Conservation (phyloP, 1,140 invertebrate genomes). For the Latrodectus geometricus region DNA sequence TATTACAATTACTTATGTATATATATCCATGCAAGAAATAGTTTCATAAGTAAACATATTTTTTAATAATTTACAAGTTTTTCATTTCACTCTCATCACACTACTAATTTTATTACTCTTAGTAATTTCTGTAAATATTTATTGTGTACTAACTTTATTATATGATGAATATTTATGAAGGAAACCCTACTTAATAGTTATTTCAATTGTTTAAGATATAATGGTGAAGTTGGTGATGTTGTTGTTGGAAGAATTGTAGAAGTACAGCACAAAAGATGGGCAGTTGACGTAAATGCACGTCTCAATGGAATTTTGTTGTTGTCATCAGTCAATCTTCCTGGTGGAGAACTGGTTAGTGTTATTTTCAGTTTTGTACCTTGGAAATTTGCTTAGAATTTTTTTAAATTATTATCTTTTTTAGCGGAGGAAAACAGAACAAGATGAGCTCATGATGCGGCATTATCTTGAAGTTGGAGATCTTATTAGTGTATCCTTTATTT, state of each 20-base stretch:
- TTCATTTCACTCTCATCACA: no score
- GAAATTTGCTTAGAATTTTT: not conserved
- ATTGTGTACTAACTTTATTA: no score
- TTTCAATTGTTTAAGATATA: conserved; percentile 68
- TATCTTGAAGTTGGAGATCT: conserved; percentile 96
- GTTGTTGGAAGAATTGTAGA: conserved; percentile 94
- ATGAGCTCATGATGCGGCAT: conserved; percentile 96
- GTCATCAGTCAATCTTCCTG: conserved; percentile 96
- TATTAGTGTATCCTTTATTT: conserved; percentile 79
- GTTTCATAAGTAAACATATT: no score
- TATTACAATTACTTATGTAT: no score
- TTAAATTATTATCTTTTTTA: conserved; percentile 69
- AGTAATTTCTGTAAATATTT: conserved; percentile 7
- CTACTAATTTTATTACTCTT: not conserved
- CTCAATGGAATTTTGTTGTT: conserved; percentile 89
- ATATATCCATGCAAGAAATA: no score
- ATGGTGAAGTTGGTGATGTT: conserved; percentile 95
- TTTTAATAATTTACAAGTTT: no score
- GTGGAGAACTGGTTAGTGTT: conserved; percentile 86
- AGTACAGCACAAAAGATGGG: conserved; percentile 89
- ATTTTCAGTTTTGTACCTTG: not conserved
- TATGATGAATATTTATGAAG: no score
- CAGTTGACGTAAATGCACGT: conserved; percentile 92
- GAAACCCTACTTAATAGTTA: not conserved
- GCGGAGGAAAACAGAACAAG: conserved; percentile 91